Evolutionary conservation across 1,140 invertebrate genomes (phyloP), one percentile per base, ranked within the genome.

Genomic region (Rhizoglyphus robini): DNA sequence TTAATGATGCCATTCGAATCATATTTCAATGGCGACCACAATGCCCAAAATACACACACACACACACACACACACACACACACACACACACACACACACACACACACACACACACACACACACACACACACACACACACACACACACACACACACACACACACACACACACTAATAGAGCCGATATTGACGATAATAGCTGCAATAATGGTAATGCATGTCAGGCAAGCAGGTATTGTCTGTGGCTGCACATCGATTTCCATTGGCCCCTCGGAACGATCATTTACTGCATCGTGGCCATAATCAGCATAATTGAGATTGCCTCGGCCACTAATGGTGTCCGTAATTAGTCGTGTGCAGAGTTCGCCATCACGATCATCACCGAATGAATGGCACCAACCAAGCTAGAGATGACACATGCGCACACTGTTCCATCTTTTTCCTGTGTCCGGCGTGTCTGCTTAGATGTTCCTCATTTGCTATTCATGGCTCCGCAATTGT

Each of bases 281-380:
- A 54, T 54, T 54, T 54, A 54, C 51, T 20, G 20, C 51, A 54
- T 54, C 51, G 51, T 54, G 51, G 8, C 51, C 31, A 54, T 54
- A 54, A 54, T 54, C 51, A 54, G 51, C 51, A 54, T 54, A 54
- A 54, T 54, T 54, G 51, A 54, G 51, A 54, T 32, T 54, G 51
- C 51, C 20, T 54, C 51, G 51, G 31, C 51, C 51, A 54, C 51
- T 54, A 54, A 54, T 54, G 51, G 51, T 20, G 51, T 54, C 31
- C 51, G 51, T 54, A 54, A 54, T 54, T 54, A 54, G 51, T 5
- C 51, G 20, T 54, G 51, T 54, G 8, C 51, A 54, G 51, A 8
- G 23, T 15, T 54, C 8, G 20, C 51, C 51, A 54, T 54, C 51
- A 54, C 51, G 51, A 54, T 32, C 23, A 54, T 20, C 51, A 20